Evolutionary conservation across 1,140 invertebrate species (phyloP).

Genomic region (Halyomorpha halys): DNA sequence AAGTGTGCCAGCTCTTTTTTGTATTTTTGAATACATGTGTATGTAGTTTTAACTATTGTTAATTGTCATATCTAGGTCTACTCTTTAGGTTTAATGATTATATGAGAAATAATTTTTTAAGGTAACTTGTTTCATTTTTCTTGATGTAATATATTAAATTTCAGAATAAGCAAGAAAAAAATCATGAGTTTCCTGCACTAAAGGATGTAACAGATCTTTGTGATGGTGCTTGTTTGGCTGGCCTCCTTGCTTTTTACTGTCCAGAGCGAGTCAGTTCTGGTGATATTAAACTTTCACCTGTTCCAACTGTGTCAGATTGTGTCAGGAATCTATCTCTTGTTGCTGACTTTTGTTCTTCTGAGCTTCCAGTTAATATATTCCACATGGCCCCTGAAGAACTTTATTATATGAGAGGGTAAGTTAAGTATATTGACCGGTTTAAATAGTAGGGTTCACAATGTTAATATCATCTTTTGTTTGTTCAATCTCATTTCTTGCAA

Average conservation of each 20-base stretch:
- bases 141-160: neutral
- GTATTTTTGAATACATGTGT: too few species aligned
- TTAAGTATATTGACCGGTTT: too few species aligned
- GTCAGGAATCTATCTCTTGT: constrained; percentile 88
- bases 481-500: too few species aligned
- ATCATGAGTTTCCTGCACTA: constrained; percentile 34
- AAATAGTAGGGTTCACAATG: too few species aligned
- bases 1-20: too few species aligned
- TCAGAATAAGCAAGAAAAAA: constrained; percentile 5
- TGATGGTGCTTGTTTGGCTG: constrained; percentile 83
- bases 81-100: constrained; percentile 9
- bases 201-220: constrained; percentile 66
- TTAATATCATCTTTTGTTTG: too few species aligned
- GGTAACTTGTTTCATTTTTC: neutral
- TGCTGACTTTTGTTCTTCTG: constrained; percentile 72
- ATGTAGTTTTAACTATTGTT: too few species aligned
- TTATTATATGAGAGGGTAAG: constrained; percentile 84
- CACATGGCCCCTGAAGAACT: constrained; percentile 94
- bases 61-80: too few species aligned
- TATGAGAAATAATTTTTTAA: neutral
- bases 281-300: constrained; percentile 57
- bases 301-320: constrained; percentile 73
- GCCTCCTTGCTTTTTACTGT: constrained; percentile 87
- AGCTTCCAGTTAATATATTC: constrained; percentile 80
- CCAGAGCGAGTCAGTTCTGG: constrained; percentile 72